Evolutionary conservation across 2,888 invertebrate species (phyloP), one percentile per base, ranked within the genome.

Genomic region (Strigamia transsilvanica): DNA sequence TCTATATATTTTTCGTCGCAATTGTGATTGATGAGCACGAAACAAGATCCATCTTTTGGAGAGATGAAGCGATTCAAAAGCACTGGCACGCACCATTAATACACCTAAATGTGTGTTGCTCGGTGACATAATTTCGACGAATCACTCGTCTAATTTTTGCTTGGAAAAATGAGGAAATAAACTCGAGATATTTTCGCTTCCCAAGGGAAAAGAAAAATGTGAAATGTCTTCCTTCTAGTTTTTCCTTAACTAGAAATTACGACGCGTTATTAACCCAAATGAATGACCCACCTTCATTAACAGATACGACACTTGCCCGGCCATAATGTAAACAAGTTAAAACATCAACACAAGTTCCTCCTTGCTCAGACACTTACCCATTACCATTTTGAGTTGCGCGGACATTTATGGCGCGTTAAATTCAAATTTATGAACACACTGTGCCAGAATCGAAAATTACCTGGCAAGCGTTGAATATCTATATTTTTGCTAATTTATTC

Each of bases 401-500:
- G 73, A 73, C 73, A 73, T 73, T 73, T 73, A 73, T n/a, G 73
- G 23, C 27, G 27, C 32, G 27, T 27, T 73, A 73, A 73, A 73
- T 27, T 32, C 32, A 27, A 73, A 73, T 73, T 73, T 73, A 73
- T 27, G 32, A 13, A 23, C 9, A 4, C 73, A 12, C 12, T 27
- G 12, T 73, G 23, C 23, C 73, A 13, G 73, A 73, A 73, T 73
- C 27, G 73, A 27, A 73, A 73, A 73, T 73, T 73, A 73, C 73
- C 12, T 13, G 12, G 27, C 12, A 66, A 23, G 1, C 1, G 23
- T 13, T 12, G 23, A 9, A 23, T 15, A 1, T 56, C 18, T 18
- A 73, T 32, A 32, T 32, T 73, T 32, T 23, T 23, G 12, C 9
- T 23, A 23, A 18, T 27, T 23, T 7, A 66, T n/a, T 12, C 23